Base-by-base conservation (phyloP, 2,888 invertebrate species). In the Ormyrus labotus region DNA sequence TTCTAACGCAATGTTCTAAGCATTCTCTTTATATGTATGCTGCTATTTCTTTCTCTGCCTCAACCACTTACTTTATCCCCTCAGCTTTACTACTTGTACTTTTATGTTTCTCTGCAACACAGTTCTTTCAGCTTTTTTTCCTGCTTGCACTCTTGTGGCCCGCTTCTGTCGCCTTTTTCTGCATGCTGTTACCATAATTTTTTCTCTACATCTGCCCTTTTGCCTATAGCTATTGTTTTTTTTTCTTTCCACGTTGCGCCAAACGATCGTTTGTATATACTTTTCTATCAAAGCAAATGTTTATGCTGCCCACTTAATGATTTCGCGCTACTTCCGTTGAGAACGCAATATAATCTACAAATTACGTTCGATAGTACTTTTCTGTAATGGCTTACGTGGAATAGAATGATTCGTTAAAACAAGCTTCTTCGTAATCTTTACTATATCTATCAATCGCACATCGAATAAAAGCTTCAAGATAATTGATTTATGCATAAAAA, bases 41-140 rank as follows among this genome's bases (percentile, higher is more conserved):
- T 13, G 60, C 47, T 64, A 55, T 64, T 64, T 73, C 64, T 64
- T 53, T n/a, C n/a, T 55, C 6, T n/a, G 68, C 61, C 48, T 65
- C 47, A 67, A 67, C 78, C 73, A 78, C 78, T 78, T 67, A 73
- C 67, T 73, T 73, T 73, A 68, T 68, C 73, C 61, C 50, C 78
- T 78, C 61, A 61, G 60, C 72, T 78, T 68, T 65, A 58, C 58
- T 70, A 64, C 64, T 65, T 71, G 70, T 57, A 34, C 65, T 50
- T 70, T 53, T 70, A 34, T 47, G 51, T 53, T 65, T 6, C 64
- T 51, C 13, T 34, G 6, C 51, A 65, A 13, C 34, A 4, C 34
- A 72, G 67, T 13, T 55, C 53, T 53, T 11, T 34, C 11, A 50
- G 60, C 34, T 58, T 13, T 11, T 57, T 60, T n/a, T 63, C 60